phyloP scores from a whole-genome alignment of 2,113 vertebrate genomes.

The Elaphurus davidianus region DNA sequence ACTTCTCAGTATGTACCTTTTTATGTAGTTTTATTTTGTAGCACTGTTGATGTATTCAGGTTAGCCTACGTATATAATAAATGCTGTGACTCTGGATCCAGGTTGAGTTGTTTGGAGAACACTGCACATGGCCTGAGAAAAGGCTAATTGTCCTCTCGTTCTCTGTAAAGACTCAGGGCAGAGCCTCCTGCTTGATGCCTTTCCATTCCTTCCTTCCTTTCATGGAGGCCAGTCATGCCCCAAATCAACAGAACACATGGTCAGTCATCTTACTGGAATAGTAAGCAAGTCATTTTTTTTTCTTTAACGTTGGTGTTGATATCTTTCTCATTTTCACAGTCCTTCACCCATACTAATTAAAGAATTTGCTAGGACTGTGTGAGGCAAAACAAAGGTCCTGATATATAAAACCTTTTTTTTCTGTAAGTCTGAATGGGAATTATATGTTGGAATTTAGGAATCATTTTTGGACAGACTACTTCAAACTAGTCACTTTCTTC shows the following conservation, averaged over 20 bases:
- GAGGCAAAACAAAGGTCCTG: background rate
- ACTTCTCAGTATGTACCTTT: background rate
- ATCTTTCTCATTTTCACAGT: background rate
- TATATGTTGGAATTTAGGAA: background rate
- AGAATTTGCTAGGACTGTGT: background rate
- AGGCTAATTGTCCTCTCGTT: background rate
- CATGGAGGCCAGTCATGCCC: background rate
- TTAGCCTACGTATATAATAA: background rate
- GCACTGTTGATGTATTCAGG: background rate
- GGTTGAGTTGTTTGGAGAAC: background rate
- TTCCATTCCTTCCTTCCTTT: background rate
- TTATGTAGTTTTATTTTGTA: background rate
- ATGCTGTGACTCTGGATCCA: background rate
- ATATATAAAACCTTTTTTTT: background rate
- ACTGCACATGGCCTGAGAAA: background rate
- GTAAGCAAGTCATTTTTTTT: background rate
- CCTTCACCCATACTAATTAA: background rate
- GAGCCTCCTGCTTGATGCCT: background rate
- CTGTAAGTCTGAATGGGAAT: background rate
- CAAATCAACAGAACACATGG: background rate
- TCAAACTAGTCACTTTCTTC: constrained; percentile 2
- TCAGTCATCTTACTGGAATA: background rate
- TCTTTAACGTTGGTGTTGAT: background rate
- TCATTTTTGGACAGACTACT: background rate
- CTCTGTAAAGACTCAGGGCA: background rate